Evolutionary conservation across 1,140 invertebrate species (phyloP).

Genomic region (Bombus waltoni): DNA sequence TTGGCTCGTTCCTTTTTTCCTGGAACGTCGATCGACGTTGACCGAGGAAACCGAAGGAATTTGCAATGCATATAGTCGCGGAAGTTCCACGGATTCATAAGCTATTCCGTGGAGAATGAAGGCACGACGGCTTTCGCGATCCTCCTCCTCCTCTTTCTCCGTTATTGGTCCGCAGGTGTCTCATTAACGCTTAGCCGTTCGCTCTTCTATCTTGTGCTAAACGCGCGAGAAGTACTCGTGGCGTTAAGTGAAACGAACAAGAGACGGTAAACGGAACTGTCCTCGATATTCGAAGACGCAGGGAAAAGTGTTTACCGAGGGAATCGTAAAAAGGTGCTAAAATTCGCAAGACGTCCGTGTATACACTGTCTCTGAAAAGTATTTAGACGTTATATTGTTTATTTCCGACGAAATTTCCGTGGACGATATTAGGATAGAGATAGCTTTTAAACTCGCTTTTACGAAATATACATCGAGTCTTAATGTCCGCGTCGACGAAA

Average conservation of each 20-base stretch:
- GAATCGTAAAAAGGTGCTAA: conserved; percentile 63
- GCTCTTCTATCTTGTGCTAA: conserved; percentile 41
- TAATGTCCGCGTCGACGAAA: no score
- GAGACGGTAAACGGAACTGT: conserved; percentile 48
- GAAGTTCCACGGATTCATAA: conserved; percentile 31
- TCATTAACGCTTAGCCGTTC: conserved; percentile 49
- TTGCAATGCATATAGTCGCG: background rate
- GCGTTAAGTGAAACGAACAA: conserved; percentile 65
- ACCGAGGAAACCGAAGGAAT: conserved; percentile 4
- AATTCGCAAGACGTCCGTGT: conserved; percentile 45
- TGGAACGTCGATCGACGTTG: background rate
- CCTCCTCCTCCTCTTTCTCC: conserved; percentile 9
- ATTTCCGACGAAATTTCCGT: no score
- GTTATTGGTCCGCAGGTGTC: conserved; percentile 57
- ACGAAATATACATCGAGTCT: no score
- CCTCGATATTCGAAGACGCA: conserved; percentile 36
- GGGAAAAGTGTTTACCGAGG: conserved; percentile 50
- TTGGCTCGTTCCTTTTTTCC: background rate
- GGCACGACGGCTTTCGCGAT: background rate
- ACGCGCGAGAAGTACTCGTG: conserved; percentile 6
- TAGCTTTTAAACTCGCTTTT: no score
- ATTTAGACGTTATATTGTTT: background rate
- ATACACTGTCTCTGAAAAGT: background rate
- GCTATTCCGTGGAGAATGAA: conserved; percentile 1
- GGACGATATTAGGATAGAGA: no score